Evolutionary conservation across 2,113 vertebrate genomes (phyloP).

Genomic region (Notarius lentiginosus): DNA sequence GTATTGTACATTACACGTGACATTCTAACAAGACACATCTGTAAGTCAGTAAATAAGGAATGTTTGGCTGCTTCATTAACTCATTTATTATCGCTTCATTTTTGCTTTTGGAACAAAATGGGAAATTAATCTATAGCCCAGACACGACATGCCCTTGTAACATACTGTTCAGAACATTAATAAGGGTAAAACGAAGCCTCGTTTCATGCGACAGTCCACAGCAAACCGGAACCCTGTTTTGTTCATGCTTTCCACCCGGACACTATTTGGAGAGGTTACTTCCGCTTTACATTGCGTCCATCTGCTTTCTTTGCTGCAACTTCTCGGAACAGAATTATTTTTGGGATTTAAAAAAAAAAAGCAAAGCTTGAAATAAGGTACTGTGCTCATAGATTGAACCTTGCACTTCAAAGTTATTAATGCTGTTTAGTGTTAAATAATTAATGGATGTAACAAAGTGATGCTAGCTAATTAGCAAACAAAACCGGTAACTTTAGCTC

Average conservation of each 20-base stretch:
- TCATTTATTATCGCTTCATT: neutral
- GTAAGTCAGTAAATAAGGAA: neutral
- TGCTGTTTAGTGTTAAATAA: neutral
- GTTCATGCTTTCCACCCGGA: constrained; percentile 2
- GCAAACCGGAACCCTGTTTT: constrained; percentile 5
- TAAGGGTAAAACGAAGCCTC: neutral
- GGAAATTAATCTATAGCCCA: neutral
- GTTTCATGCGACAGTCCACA: neutral
- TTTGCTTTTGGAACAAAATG: neutral
- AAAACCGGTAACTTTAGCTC: neutral
- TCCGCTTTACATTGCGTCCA: neutral
- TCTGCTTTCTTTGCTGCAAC: neutral
- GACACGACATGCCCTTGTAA: neutral
- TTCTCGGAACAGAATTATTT: neutral
- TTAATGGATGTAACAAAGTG: too few species aligned
- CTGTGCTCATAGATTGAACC: neutral
- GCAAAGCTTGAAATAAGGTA: neutral
- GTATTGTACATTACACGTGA: neutral
- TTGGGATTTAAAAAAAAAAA: neutral
- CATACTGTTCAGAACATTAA: neutral
- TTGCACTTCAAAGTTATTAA: neutral
- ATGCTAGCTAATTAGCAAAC: neutral
- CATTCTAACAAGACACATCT: neutral
- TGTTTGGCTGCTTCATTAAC: neutral
- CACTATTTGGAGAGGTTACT: neutral